phyloP scores from a whole-genome alignment of 2,113 vertebrate genomes.

The Ictidomys tridecemlineatus region DNA sequence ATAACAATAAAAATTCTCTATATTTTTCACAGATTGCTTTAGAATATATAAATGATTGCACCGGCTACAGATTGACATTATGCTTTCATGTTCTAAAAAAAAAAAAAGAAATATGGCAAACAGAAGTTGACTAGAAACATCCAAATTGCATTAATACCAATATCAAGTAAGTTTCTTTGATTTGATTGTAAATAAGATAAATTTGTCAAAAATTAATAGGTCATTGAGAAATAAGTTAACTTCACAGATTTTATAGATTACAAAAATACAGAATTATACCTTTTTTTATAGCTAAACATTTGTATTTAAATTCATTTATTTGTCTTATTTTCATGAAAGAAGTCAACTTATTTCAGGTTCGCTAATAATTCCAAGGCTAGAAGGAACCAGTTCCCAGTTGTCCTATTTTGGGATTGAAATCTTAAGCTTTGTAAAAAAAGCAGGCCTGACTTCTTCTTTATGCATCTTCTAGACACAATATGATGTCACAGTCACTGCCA shows the following conservation, averaged over 20 bases:
- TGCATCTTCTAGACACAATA: background rate
- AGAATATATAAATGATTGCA: background rate
- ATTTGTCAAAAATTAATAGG: background rate
- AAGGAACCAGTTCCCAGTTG: background rate
- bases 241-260: background rate
- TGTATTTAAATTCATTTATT: background rate
- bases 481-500: background rate
- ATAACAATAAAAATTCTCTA: background rate
- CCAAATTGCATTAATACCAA: background rate
- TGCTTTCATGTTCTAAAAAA: background rate
- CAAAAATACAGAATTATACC: background rate
- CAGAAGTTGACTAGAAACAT: background rate
- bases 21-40: background rate
- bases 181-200: background rate
- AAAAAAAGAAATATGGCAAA: background rate
- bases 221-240: background rate
- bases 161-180: constrained; percentile 1
- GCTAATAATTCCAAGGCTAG: background rate
- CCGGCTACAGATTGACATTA: background rate
- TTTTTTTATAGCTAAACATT: background rate
- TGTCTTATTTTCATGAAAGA: background rate
- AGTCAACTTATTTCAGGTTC: background rate
- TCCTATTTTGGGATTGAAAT: background rate
- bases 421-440: background rate
- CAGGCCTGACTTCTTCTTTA: background rate